Evolutionary conservation across 2,888 invertebrate species (phyloP).

Genomic region (Drosophila lacicola): DNA sequence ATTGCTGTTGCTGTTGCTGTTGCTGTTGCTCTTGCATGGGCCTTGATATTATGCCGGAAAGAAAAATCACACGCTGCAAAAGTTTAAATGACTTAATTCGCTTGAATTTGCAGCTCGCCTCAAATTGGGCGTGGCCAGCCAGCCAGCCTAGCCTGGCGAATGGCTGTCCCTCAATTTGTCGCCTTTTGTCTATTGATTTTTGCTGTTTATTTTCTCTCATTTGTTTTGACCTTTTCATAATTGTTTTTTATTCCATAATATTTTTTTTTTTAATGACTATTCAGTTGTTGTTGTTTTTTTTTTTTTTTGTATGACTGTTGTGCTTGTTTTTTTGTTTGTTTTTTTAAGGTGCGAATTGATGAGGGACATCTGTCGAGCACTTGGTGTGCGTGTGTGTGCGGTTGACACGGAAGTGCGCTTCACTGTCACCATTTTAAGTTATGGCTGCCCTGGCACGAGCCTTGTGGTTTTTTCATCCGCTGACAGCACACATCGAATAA

Average conservation of each 20-base stretch:
- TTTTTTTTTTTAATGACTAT: slow-evolving; percentile 18
- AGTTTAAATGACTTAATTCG: slow-evolving; percentile 78
- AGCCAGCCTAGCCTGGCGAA: slow-evolving; percentile 2
- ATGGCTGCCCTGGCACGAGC: slow-evolving; percentile 66
- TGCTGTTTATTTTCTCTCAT: slow-evolving; percentile 1
- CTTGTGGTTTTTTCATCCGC: slow-evolving; percentile 39
- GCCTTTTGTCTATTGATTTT: slow-evolving; percentile 36
- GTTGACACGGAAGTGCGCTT: slow-evolving; percentile 50
- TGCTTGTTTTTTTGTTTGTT: slow-evolving; percentile 3
- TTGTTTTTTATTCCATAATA: slow-evolving; percentile 28
- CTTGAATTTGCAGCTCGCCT: slow-evolving; percentile 43
- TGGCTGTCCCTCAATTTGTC: slow-evolving; percentile 31
- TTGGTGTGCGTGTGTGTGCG: slow-evolving; percentile 28
- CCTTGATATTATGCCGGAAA: slow-evolving; percentile 68
- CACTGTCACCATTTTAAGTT: slow-evolving; percentile 60
- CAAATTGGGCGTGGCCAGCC: slow-evolving; percentile 10
- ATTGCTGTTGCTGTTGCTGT: slow-evolving; percentile 22
- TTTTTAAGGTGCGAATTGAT: slow-evolving; percentile 54
- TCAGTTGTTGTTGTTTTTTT: slow-evolving; percentile 17
- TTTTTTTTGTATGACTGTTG: neutral
- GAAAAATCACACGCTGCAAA: slow-evolving; percentile 75
- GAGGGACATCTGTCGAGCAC: slow-evolving; percentile 52
- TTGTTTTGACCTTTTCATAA: slow-evolving; percentile 37
- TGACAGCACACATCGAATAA: slow-evolving; percentile 30
- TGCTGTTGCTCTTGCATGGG: slow-evolving; percentile 36